A percentile compares a stretch with the other conserved stretches of the same genome.
phyloP scores from a whole-genome alignment of 1,140 invertebrate genomes.

The Leucophenga varia region DNA sequence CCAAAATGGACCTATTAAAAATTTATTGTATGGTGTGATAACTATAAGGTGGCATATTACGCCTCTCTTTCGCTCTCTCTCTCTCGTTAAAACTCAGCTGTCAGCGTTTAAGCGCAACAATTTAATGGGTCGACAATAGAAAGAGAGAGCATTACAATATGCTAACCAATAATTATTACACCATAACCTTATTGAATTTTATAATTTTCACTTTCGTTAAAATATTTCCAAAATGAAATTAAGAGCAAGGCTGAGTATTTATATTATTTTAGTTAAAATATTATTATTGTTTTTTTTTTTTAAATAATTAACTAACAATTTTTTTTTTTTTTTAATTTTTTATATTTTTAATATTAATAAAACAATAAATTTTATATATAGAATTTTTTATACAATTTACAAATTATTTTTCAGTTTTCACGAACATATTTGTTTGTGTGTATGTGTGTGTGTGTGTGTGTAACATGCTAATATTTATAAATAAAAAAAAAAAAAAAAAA shows the following conservation, averaged over 20 bases:
- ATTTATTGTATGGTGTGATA: slow-evolving; percentile 16
- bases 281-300: not conserved
- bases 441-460: too few species aligned
- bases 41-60: too few species aligned
- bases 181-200: too few species aligned
- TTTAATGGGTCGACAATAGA: slow-evolving; percentile 24
- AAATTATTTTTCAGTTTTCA: too few species aligned
- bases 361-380: slow-evolving; percentile 14
- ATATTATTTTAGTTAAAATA: not conserved
- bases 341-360: slow-evolving; percentile 16
- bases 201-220: too few species aligned
- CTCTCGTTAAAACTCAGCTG: too few species aligned
- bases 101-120: too few species aligned
- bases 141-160: slow-evolving; percentile 25
- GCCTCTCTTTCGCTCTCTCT: slow-evolving; percentile 9
- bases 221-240: slow-evolving; percentile 20
- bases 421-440: too few species aligned
- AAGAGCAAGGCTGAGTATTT: slow-evolving; percentile 4
- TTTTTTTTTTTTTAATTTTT: slow-evolving; percentile 30
- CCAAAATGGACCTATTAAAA: slow-evolving; percentile 5
- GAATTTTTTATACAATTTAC: slow-evolving; percentile 13
- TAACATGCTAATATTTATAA: slow-evolving; percentile 1
- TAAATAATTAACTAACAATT: not conserved
- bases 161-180: slow-evolving; percentile 42
- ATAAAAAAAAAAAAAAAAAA: not conserved